Conservation (phyloP, 2,797 vertebrate genomes). For the Lagocephalus sceleratus region DNA sequence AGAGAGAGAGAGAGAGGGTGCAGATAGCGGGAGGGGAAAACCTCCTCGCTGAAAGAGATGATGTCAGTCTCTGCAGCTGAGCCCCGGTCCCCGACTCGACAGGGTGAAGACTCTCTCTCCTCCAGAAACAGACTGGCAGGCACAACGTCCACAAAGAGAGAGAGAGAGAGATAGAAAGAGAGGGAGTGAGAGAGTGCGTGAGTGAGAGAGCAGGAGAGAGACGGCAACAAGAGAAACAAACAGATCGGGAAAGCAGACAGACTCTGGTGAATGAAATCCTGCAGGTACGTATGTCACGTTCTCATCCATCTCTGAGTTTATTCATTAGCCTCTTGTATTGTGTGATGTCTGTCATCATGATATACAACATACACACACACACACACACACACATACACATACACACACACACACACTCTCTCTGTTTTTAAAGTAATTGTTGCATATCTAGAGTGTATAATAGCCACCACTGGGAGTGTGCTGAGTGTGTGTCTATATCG, state of each 20-base stretch:
- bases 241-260: slow-evolving; percentile 41
- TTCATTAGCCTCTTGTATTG: slow-evolving; percentile 55
- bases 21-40: slow-evolving; percentile 79
- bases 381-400: background rate
- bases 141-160: slow-evolving; percentile 45
- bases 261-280: slow-evolving; percentile 55
- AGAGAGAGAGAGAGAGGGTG: slow-evolving; percentile 51
- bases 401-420: slow-evolving; percentile 1
- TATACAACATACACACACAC: background rate
- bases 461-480: background rate
- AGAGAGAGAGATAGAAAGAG: slow-evolving; percentile 30
- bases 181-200: slow-evolving; percentile 28
- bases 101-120: slow-evolving; percentile 65
- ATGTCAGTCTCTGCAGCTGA: slow-evolving; percentile 86
- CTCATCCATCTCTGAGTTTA: slow-evolving; percentile 53
- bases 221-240: slow-evolving; percentile 22
- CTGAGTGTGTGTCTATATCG: slow-evolving; percentile 5
- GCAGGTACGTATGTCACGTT: slow-evolving; percentile 73
- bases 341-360: slow-evolving; percentile 28
- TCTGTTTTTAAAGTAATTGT: slow-evolving; percentile 39
- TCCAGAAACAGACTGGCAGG: slow-evolving; percentile 52
- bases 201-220: slow-evolving; percentile 37
- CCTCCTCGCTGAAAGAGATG: slow-evolving; percentile 81
- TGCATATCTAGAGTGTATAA: slow-evolving; percentile 25
- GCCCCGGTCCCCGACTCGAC: slow-evolving; percentile 71